Base-by-base conservation (phyloP, 92 coral and sea anemone species). In the Zoanthus gigantus region DNA sequence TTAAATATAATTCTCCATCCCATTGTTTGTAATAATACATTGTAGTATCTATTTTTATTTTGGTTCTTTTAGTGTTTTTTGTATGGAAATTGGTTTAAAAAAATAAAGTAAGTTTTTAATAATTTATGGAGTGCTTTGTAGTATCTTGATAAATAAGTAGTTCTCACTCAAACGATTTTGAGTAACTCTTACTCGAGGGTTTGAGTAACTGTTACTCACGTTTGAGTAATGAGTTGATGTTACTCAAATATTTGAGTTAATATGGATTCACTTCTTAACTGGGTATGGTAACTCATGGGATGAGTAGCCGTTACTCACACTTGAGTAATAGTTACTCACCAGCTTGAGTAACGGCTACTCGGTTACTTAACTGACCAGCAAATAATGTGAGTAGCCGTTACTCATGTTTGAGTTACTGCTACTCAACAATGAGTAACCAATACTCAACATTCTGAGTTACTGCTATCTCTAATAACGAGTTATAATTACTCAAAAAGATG, bases 241-340 rank as follows among this genome's bases (percentile, higher is more conserved):
- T 67, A 67, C 72, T 18, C 72, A 67, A 67, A 67, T 67, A 67
- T 67, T 67, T 67, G 72, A 67, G 72, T 67, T 67, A 67, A 67
- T 67, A 67, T 67, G 72, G 72, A 67, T 67, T 67, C 42, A 67
- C 72, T 23, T 67, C 34, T 67, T 67, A 67, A 37, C n/a, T 30
- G 72, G 72, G 3, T 37, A 18, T 67, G 72, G 72, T 67, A 67
- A 67, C 72, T 67, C 72, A 67, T 67, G 3, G 37, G 72, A 30
- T 67, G 72, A 67, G 72, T 67, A 67, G 72, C 0, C 7, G 73
- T 68, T 68, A 68, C 46, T 69, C 74, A 63, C 71, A 37, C 48
- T 31, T 31, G 76, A 71, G 76, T 31, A 71, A 71, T 31, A 50
- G 76, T n/a, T 72, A 72, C 76, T 72, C 53, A 23, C 23, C 23